Percentiles rank a stretch among this genome's conserved stretches.
Evolutionary conservation across 2,797 vertebrate species (phyloP).

Genomic region (Syngnathus rostellatus): DNA sequence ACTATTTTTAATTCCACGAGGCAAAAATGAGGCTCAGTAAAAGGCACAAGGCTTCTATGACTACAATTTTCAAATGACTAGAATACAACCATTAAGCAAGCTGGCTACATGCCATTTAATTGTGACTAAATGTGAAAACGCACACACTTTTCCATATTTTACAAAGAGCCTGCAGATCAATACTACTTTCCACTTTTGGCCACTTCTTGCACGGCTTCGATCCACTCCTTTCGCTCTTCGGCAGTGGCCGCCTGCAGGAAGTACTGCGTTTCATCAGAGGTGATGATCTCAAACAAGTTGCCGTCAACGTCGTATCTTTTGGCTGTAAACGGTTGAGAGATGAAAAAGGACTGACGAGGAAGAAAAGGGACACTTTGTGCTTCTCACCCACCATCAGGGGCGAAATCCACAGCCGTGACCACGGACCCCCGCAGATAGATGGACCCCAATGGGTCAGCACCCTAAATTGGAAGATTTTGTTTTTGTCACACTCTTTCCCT

Average conservation of each 20-base stretch:
- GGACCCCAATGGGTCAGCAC: slow-evolving; percentile 81
- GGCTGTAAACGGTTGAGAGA: slow-evolving; percentile 52
- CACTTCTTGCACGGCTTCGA: slow-evolving; percentile 83
- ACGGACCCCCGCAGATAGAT: slow-evolving; percentile 87
- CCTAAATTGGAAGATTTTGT: slow-evolving; percentile 51
- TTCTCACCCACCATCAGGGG: slow-evolving; percentile 77
- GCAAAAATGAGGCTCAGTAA: not conserved
- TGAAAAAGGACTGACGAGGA: not conserved
- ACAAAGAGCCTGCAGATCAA: not conserved
- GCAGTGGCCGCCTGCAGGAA: slow-evolving; percentile 83
- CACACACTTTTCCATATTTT: not conserved
- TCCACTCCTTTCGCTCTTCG: slow-evolving; percentile 89
- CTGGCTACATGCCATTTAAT: not conserved
- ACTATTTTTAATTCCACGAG: not conserved
- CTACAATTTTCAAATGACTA: not conserved
- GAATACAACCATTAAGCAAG: not conserved
- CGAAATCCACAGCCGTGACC: slow-evolving; percentile 84
- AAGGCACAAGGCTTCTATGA: not conserved
- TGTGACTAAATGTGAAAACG: not conserved
- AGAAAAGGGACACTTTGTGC: not conserved
- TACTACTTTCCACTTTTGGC: slow-evolving; percentile 84
- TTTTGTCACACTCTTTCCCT: not conserved
- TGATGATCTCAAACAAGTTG: slow-evolving; percentile 97
- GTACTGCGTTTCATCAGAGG: slow-evolving; percentile 84
- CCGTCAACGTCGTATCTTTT: slow-evolving; percentile 79